Base-by-base conservation (phyloP, 37 sponge, comb jelly and placozoan species). In the Crambe crambe region DNA sequence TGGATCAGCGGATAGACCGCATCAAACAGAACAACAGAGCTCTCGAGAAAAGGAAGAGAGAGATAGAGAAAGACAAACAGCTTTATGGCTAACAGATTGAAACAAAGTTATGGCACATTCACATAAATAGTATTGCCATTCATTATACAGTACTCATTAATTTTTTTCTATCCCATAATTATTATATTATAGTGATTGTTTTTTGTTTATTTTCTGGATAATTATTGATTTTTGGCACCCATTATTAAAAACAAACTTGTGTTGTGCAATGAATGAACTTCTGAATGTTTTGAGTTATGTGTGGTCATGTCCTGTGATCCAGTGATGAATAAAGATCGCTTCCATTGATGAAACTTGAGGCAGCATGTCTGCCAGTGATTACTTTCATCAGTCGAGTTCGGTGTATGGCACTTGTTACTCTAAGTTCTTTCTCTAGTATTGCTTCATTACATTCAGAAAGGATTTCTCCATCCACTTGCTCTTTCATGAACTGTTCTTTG, bases 381-480 rank as follows among this genome's bases (percentile, higher is more conserved):
- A 77, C 27, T 39, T 64, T 77, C 77, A 77, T 62, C 41, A 77
- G 65, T 29, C 44, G 34, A n/a, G 20, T 62, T 21, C 77, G 38
- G 31, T 77, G 77, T 5, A 77, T 37, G 38, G 40, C 26, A 25
- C 17, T 36, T 29, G 39, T 38, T 0, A 77, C 65, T 17, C 25
- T 35, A 2, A 83, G 83, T 58, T 83, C 83, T 9, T 74, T 15
- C n/a, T 72, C 60, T 59, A 90, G 42, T 22, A 72, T 56, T 1
- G 56, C 78, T 21, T 85, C 90, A 17, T 85, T 64, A 47, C 75
- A 76, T 5, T 79, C 77, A 23, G 58, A 12, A 35, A 90, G 69
- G 51, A 90, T 37, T 26, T 85, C 86, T 1, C 90, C 90, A n/a
- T 80, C 77, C 23, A 90, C 74, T 58, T 69, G 67, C 76, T 90